Evolutionary conservation across 2,797 vertebrate genomes (phyloP).

Genomic region (Paratrypauchen microcephalus): DNA sequence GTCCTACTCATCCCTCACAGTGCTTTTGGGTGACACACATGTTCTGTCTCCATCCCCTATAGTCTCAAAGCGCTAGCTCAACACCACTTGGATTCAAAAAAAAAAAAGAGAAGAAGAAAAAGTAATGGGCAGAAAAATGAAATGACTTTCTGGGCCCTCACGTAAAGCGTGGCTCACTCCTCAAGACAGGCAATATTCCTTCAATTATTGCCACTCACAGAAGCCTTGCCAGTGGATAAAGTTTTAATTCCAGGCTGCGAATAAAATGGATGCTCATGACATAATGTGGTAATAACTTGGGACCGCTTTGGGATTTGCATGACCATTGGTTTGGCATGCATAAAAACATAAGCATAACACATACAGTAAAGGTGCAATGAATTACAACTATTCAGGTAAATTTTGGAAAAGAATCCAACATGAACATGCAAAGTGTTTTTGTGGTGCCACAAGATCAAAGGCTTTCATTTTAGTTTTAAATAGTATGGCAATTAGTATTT

Average conservation of each 20-base stretch:
- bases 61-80: constrained; percentile 60
- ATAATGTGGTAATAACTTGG: constrained; percentile 67
- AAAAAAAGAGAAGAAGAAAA: constrained; percentile 44
- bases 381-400: not conserved
- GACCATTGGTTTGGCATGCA: constrained; percentile 25
- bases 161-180: constrained; percentile 67
- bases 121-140: constrained; percentile 79
- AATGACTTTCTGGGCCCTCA: constrained; percentile 76
- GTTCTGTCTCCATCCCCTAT: constrained; percentile 48
- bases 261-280: constrained; percentile 68
- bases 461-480: no score
- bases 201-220: constrained; percentile 73
- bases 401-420: not conserved
- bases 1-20: constrained; percentile 62
- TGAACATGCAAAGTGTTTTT: not conserved
- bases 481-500: no score
- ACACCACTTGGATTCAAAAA: constrained; percentile 69
- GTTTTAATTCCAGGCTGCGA: constrained; percentile 70
- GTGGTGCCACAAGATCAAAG: not conserved
- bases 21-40: constrained; percentile 45
- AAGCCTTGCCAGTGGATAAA: constrained; percentile 62
- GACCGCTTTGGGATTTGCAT: constrained; percentile 58
- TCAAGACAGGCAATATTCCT: constrained; percentile 71
- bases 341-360: constrained; percentile 19
- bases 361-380: constrained; percentile 3